These are phyloP conservation scores for Festucalex cinctus DNA, from an alignment of 2,113 vertebrate species.

Conservation along the genomic window DNA sequence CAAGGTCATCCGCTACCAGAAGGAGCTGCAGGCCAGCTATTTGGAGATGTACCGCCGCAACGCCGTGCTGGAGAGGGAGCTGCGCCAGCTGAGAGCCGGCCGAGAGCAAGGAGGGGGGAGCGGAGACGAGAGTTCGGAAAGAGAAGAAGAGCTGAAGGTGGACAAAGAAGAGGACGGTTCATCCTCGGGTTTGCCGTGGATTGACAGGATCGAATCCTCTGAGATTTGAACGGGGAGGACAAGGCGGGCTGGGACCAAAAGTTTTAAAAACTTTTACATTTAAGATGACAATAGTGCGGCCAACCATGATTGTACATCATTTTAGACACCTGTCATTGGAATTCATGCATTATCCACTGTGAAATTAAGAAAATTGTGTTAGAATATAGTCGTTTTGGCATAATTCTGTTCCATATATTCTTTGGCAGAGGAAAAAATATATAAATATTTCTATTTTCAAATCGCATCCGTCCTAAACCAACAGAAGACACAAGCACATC, in stretches of 20 bases:
- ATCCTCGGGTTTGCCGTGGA: slow-evolving; percentile 80
- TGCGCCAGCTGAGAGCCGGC: slow-evolving; percentile 71
- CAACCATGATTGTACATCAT: not conserved
- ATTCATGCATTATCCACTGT: not conserved
- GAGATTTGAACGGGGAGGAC: slow-evolving; percentile 81
- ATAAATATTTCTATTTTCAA: not conserved
- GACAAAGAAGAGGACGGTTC: slow-evolving; percentile 68
- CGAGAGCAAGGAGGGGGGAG: slow-evolving; percentile 54
- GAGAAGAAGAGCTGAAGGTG: slow-evolving; percentile 74
- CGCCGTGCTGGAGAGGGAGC: slow-evolving; percentile 82
- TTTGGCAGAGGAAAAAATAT: not conserved
- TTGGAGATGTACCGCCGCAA: slow-evolving; percentile 94
- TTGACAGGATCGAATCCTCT: slow-evolving; percentile 88
- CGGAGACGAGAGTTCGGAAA: slow-evolving; percentile 80
- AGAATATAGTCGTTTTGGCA: not conserved
- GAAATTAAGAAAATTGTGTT: not conserved
- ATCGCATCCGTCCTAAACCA: not conserved
- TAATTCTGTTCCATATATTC: not conserved
- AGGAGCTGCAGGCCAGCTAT: slow-evolving; percentile 90
- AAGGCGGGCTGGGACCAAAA: not conserved
- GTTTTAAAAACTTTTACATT: not conserved
- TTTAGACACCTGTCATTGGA: not conserved
- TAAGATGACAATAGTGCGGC: not conserved
- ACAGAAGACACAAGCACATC: not conserved
- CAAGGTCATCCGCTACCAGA: slow-evolving; percentile 81